Conservation (phyloP, 2,888 invertebrate genomes). For the Drosophila kuntzei region DNA sequence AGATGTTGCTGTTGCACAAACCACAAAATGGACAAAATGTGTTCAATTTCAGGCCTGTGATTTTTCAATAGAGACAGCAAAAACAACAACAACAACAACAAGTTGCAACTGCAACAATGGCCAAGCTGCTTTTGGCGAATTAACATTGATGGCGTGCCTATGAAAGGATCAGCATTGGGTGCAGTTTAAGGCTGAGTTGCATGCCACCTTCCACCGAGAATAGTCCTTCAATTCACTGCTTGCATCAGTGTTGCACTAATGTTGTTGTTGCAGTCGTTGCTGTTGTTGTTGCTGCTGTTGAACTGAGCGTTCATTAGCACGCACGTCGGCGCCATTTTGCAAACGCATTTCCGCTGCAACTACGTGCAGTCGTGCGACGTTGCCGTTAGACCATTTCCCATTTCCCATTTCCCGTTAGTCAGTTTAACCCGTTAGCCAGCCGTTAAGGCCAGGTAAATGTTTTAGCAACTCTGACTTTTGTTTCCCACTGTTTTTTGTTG, state of each 20-base stretch:
- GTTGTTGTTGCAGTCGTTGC: background rate
- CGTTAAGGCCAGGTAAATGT: slow-evolving; percentile 65
- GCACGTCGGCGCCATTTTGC: slow-evolving; percentile 81
- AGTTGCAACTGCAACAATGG: slow-evolving; percentile 16
- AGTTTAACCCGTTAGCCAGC: slow-evolving; percentile 42
- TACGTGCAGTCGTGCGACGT: slow-evolving; percentile 65
- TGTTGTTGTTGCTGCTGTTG: slow-evolving; percentile 2
- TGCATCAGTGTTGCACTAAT: slow-evolving; percentile 34
- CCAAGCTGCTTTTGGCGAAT: slow-evolving; percentile 69
- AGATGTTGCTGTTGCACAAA: slow-evolving; percentile 53
- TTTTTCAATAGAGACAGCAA: slow-evolving; percentile 68
- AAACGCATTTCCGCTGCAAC: slow-evolving; percentile 77
- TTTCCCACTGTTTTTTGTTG: slow-evolving; percentile 25
- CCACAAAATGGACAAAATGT: slow-evolving; percentile 80
- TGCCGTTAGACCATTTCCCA: slow-evolving; percentile 45
- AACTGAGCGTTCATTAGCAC: slow-evolving; percentile 74
- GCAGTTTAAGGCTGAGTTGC: background rate
- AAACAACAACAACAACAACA: slow-evolving; percentile 11
- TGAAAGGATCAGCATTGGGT: slow-evolving; percentile 33
- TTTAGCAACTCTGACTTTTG: slow-evolving; percentile 40
- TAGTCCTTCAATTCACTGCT: slow-evolving; percentile 53
- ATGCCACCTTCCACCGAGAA: background rate
- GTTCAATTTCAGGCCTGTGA: slow-evolving; percentile 80
- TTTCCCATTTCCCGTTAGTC: slow-evolving; percentile 54
- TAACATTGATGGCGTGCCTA: slow-evolving; percentile 71